Conservation (phyloP, 2,113 vertebrate genomes). For the Cyanistes caeruleus region DNA sequence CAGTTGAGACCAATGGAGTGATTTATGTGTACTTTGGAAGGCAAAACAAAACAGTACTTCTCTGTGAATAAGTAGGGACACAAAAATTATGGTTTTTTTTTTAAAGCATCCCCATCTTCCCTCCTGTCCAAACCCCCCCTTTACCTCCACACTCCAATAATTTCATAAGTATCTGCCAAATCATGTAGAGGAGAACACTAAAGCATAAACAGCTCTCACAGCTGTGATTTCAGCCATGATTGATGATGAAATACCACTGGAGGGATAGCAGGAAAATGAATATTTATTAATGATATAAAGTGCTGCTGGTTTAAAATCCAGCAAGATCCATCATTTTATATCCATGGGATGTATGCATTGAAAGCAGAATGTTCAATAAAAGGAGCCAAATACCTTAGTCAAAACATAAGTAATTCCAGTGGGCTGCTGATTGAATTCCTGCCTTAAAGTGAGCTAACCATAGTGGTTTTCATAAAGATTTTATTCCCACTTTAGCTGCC, state of each 20-base stretch:
- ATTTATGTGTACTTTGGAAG: constrained; percentile 76
- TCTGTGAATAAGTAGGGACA: constrained; percentile 51
- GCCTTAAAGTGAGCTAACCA: constrained; percentile 42
- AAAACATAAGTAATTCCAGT: constrained; percentile 68
- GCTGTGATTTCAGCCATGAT: constrained; percentile 81
- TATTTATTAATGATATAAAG: constrained; percentile 84
- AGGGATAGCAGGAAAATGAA: constrained; percentile 81
- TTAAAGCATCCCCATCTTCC: background rate
- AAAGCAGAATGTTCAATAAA: constrained; percentile 69
- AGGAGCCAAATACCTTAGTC: constrained; percentile 61
- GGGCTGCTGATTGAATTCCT: constrained; percentile 52
- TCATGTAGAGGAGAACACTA: constrained; percentile 72
- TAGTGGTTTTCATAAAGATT: constrained; percentile 57
- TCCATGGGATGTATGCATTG: constrained; percentile 72
- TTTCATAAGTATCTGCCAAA: constrained; percentile 74
- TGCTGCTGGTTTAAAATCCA: constrained; percentile 75
- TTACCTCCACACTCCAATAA: constrained; percentile 66
- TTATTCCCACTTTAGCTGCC: constrained; percentile 43
- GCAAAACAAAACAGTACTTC: constrained; percentile 67
- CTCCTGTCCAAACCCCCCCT: background rate
- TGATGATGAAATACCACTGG: constrained; percentile 81
- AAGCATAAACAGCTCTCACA: constrained; percentile 77
- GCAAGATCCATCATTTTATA: constrained; percentile 81
- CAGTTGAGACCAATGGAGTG: constrained; percentile 78
- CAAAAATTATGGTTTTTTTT: background rate